These are phyloP conservation scores for Anser brachyrhynchus DNA, from an alignment of 2,113 vertebrate genomes.

Conservation along the genomic window DNA sequence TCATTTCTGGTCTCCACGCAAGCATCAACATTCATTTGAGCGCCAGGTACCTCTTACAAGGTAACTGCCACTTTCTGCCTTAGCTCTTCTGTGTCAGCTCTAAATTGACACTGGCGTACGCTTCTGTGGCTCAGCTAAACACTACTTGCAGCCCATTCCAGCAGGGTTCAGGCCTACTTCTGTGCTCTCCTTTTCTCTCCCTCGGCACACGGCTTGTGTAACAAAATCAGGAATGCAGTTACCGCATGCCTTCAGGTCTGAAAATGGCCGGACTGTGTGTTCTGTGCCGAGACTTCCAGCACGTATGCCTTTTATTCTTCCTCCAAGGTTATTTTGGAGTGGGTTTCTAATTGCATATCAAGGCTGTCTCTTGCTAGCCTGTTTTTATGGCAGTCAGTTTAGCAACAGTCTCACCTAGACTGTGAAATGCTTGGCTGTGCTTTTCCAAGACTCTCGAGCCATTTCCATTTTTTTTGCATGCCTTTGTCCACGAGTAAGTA, in stretches of 20 bases:
- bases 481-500: not conserved
- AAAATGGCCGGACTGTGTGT: not conserved
- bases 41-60: slow-evolving; percentile 89
- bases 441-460: not conserved
- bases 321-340: not conserved
- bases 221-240: not conserved
- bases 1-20: slow-evolving; percentile 90
- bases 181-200: not conserved
- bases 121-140: not conserved
- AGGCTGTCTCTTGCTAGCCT: not conserved
- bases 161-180: not conserved
- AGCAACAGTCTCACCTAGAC: not conserved
- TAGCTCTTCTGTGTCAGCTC: not conserved
- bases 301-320: not conserved
- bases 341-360: fast-evolving
- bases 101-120: too few species aligned
- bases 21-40: slow-evolving; percentile 94
- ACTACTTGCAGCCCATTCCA: not conserved
- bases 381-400: not conserved
- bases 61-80: slow-evolving; percentile 68
- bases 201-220: not conserved
- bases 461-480: fast-evolving
- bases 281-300: not conserved
- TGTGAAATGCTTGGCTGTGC: not conserved
- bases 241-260: not conserved